These are phyloP conservation scores for Andrena flavipes DNA, from an alignment of 2,888 invertebrate genomes.

Conservation along the genomic window DNA sequence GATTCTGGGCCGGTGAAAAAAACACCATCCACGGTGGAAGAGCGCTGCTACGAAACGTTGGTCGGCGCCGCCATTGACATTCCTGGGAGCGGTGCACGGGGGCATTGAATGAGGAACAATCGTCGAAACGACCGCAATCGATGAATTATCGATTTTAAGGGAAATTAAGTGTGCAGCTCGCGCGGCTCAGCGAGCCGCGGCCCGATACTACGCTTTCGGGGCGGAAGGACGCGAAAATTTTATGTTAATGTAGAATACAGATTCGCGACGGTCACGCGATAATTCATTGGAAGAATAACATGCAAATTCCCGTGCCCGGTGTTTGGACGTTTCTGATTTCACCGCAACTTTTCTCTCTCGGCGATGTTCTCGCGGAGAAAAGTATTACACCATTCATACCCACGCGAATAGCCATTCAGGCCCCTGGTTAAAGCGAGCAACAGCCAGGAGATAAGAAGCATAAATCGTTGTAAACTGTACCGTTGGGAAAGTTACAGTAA, in stretches of 20 bases:
- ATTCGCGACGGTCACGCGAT: background rate
- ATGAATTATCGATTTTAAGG: background rate
- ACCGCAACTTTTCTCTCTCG: constrained; percentile 7
- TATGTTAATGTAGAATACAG: background rate
- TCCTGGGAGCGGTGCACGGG: background rate
- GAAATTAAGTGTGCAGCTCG: background rate
- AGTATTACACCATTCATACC: constrained; percentile 34
- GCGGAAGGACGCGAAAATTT: background rate
- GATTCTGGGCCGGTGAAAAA: background rate
- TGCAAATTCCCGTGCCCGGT: constrained; percentile 10
- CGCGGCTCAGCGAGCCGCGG: background rate
- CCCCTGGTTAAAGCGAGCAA: constrained; percentile 18
- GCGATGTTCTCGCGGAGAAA: constrained; percentile 8
- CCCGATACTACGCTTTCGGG: background rate
- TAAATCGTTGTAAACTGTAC: constrained; percentile 29
- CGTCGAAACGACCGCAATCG: constrained; percentile 1
- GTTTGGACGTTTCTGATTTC: constrained; percentile 12
- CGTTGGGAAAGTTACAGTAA: constrained; percentile 27
- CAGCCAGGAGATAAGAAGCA: constrained; percentile 32
- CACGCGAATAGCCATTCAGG: constrained; percentile 5
- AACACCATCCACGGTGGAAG: constrained; percentile 1
- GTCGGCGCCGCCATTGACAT: background rate
- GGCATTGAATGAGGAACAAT: constrained; percentile 8
- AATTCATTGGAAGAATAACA: constrained; percentile 7
- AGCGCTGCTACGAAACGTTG: background rate